Evolutionary conservation across 2,113 vertebrate genomes (phyloP), one percentile per base, ranked within the genome.

Genomic region (Varanus komodoensis): DNA sequence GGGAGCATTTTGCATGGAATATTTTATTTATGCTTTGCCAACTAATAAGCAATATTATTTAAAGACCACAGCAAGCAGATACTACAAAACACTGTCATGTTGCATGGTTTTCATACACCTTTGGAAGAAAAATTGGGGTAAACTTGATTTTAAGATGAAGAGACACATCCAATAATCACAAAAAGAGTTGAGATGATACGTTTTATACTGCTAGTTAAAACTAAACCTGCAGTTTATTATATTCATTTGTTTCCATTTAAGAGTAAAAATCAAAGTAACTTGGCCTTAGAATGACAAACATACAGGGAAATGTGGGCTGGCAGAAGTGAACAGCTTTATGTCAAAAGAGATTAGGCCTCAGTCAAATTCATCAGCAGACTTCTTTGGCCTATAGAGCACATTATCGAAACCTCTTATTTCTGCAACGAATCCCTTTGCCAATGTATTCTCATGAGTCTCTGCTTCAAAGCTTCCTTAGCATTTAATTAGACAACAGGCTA

Each of bases 321-420:
- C 93, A 95, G 92, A 90, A 95, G 92, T 0, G 91, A 95, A 92
- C 89, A 90, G 93, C 85, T 91, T n/a, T 67, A 87, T 80, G 57
- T 89, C 89, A 81, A 44, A 50, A 48, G 23, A 82, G 48, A 9
- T 0, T 61, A 67, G 61, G n/a, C 84, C 27, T 50, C 50, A 57
- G 74, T 84, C 82, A 86, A 90, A 90, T 84, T 34, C 68, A 75
- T 77, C 38, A 90, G 0, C 44, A 29, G 3, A 12, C 48, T 25
- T 89, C 69, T 54, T 86, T 88, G 73, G 71, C 84, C 48, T 71
- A 87, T 0, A 44, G 91, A 61, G 27, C 25, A 77, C 32, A 80
- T 25, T 44, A 69, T 82, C 94, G 93, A 83, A 89, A 92, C 89
- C 44, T 12, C 32, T 21, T 82, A 75, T 83, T 92, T 93, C 84